Conservation (phyloP, 2,797 vertebrate genomes). For the Gorsachius magnificus region DNA sequence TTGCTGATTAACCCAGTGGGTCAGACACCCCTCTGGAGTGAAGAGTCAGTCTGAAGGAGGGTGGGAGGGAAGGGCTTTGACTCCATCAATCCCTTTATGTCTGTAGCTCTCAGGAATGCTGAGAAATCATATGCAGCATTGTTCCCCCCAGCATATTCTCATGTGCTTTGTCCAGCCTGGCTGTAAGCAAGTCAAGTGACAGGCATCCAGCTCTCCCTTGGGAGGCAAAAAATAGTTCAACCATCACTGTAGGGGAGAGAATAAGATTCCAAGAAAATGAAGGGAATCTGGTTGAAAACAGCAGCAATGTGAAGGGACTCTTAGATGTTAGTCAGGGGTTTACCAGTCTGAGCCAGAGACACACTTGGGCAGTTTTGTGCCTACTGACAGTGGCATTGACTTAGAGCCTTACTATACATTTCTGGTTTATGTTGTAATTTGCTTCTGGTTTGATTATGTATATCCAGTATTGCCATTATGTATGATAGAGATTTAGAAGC, state of each 20-base stretch:
- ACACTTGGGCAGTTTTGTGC: background rate
- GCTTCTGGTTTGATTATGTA: background rate
- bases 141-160: conserved; percentile 26
- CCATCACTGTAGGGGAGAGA: background rate
- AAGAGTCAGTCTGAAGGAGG: background rate
- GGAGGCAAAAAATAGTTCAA: conserved; percentile 44
- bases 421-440: background rate
- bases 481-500: background rate
- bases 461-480: background rate
- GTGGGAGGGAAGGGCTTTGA: conserved; percentile 26
- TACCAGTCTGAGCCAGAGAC: background rate
- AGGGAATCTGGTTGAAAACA: background rate
- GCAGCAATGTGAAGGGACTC: background rate
- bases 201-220: conserved; percentile 59
- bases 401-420: background rate
- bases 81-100: conserved; percentile 49
- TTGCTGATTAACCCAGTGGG: conserved; percentile 19
- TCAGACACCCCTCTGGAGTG: background rate
- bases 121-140: conserved; percentile 51
- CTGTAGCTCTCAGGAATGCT: conserved; percentile 44
- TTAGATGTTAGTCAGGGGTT: background rate
- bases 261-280: background rate
- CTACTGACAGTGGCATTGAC: background rate
- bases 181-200: conserved; percentile 63
- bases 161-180: conserved; percentile 52